Evolutionary conservation across 2,888 invertebrate genomes (phyloP), one percentile per base, ranked within the genome.

Genomic region (Eueremaeus valkanovi): DNA sequence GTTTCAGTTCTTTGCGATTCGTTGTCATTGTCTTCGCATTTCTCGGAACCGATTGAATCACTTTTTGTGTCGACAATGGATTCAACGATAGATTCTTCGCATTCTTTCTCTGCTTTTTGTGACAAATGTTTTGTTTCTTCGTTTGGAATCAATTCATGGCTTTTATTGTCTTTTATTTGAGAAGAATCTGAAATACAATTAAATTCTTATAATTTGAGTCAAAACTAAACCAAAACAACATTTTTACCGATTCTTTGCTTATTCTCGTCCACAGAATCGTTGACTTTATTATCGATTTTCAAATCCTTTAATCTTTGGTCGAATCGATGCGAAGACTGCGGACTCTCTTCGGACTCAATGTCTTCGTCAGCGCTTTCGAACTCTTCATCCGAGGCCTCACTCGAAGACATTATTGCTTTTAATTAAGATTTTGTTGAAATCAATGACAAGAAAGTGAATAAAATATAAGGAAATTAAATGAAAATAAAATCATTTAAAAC

Each of bases 361-460:
- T 68, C 68, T 68, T 68, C 68, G 42, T 68, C 68, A 11, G 68
- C 68, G 11, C 68, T 68, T 13, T 68, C 33, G 42, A 68, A 68
- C n/a, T 68, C 40, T 0, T 68, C 68, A 36, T 68, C 68, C 2
- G 68, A 68, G 31, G 16, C 63, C 1, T 63, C 63, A 18, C 16
- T 63, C 33, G 63, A 63, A 63, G 63, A 63, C 63, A 63, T 63
- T 18, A 51, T 6, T n/a, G 5, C 6, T 33, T 63, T 33, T 33
- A 5, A 5, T 33, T 8, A 33, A 5, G 9, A 61, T 61, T 61
- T 29, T 51, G 51, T 21, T 2, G 3, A 51, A 61, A 33, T 27
- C 5, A 29, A 3, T 18, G 18, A 33, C 29, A 61, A 33, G 8
- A 16, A 29, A 29, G 3, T 29, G 27, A 31, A 29, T 29, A 29